phyloP scores from a whole-genome alignment of 37 sponge, comb jelly and placozoan genomes.

The Ephydatia muelleri region DNA sequence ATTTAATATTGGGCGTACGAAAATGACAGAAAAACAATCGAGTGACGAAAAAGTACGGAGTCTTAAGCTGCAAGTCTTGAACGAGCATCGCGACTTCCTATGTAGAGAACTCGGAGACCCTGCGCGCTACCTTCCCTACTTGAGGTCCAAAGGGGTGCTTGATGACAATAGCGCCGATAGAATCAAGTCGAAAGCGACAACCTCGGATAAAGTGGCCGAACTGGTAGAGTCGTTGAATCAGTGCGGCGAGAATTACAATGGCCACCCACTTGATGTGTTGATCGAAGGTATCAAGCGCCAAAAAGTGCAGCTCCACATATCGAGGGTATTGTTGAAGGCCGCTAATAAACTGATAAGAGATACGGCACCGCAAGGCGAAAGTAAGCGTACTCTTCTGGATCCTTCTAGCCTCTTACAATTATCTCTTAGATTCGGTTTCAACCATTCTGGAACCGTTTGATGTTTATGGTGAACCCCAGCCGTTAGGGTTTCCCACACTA shows the following conservation, averaged over 20 bases:
- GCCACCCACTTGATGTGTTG: constrained; percentile 51
- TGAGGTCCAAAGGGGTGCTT: constrained; percentile 46
- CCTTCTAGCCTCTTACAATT: too few species aligned
- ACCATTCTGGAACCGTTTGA: too few species aligned
- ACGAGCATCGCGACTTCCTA: constrained; percentile 22
- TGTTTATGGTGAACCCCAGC: too few species aligned
- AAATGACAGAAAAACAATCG: background rate
- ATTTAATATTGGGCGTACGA: too few species aligned
- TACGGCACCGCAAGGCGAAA: background rate
- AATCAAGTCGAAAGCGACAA: constrained; percentile 43
- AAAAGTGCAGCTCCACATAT: constrained; percentile 69
- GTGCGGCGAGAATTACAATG: constrained; percentile 1
- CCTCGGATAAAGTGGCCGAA: constrained; percentile 15
- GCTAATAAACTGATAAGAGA: constrained; percentile 20
- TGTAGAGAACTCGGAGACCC: constrained; percentile 67
- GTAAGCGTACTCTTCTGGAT: background rate
- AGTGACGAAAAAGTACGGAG: constrained; percentile 9
- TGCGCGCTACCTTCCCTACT: constrained; percentile 49
- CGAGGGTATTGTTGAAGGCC: constrained; percentile 29
- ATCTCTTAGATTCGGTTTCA: too few species aligned
- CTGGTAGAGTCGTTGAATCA: constrained; percentile 9
- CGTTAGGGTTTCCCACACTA: background rate
- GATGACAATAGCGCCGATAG: constrained; percentile 13
- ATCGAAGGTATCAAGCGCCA: constrained; percentile 50
- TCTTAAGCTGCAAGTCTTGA: constrained; percentile 41